Evolutionary conservation across 2,113 vertebrate species (phyloP).

Genomic region (Grammomys surdaster): DNA sequence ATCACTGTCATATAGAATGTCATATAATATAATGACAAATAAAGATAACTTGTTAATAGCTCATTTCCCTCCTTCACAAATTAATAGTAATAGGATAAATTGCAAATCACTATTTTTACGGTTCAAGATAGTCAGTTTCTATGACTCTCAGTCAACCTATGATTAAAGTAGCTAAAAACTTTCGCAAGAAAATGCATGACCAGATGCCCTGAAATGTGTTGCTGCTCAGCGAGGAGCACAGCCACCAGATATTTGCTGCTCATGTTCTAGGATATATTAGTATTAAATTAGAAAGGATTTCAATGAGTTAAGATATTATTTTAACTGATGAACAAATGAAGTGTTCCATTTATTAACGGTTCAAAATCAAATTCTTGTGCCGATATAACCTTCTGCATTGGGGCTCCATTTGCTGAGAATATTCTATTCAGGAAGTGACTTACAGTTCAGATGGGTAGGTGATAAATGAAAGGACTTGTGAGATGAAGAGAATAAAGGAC

Average conservation of each 20-base stretch:
- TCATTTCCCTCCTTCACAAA: neutral
- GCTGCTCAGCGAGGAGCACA: neutral
- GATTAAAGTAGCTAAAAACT: neutral
- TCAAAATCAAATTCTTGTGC: neutral
- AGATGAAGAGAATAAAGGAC: neutral
- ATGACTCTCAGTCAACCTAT: neutral
- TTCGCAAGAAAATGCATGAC: neutral
- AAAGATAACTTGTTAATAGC: neutral
- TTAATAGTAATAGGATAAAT: neutral
- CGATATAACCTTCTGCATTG: neutral
- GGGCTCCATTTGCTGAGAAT: neutral
- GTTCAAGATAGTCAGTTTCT: neutral
- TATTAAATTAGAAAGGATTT: neutral
- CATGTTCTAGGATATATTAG: neutral
- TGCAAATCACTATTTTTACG: neutral
- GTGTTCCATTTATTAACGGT: neutral
- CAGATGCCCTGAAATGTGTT: neutral
- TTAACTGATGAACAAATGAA: neutral
- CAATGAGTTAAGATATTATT: neutral
- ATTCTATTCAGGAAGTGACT: neutral
- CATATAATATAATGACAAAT: neutral
- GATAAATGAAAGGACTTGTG: neutral
- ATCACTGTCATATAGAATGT: neutral
- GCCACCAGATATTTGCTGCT: neutral
- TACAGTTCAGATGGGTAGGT: neutral